Evolutionary conservation across 2,113 vertebrate genomes (phyloP).

Genomic region (Orthonyx spaldingii): DNA sequence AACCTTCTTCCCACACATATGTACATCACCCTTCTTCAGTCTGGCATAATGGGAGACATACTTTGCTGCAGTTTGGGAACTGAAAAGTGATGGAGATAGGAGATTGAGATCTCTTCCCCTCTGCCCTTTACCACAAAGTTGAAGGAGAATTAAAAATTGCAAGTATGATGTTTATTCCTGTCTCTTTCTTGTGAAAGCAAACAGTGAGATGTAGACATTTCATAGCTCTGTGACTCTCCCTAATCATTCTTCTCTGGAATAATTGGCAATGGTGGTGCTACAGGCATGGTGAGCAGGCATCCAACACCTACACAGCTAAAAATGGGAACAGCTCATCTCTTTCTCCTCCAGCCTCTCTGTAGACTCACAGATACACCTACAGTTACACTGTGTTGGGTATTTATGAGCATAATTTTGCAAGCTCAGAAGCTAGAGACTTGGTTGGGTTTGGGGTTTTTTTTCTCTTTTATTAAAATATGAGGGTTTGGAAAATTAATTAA

Average conservation of each 20-base stretch:
- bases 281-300: neutral
- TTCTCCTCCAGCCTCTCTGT: neutral
- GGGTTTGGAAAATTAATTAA: neutral
- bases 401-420: neutral
- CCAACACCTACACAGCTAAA: neutral
- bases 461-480: neutral
- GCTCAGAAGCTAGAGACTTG: neutral
- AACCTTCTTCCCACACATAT: neutral
- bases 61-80: neutral
- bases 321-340: neutral
- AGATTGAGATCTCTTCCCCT: neutral
- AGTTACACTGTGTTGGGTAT: neutral
- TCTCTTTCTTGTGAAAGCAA: neutral
- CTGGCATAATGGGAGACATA: neutral
- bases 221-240: neutral
- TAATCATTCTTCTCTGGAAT: neutral
- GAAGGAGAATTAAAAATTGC: neutral
- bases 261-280: neutral
- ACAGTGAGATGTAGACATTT: neutral
- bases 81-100: neutral
- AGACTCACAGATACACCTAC: neutral
- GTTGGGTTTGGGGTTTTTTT: fast-evolving
- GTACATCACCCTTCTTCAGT: neutral
- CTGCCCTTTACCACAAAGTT: neutral
- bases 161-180: neutral